Evolutionary conservation across 1,140 invertebrate species (phyloP).

Genomic region (Melipona quadrifasciata): DNA sequence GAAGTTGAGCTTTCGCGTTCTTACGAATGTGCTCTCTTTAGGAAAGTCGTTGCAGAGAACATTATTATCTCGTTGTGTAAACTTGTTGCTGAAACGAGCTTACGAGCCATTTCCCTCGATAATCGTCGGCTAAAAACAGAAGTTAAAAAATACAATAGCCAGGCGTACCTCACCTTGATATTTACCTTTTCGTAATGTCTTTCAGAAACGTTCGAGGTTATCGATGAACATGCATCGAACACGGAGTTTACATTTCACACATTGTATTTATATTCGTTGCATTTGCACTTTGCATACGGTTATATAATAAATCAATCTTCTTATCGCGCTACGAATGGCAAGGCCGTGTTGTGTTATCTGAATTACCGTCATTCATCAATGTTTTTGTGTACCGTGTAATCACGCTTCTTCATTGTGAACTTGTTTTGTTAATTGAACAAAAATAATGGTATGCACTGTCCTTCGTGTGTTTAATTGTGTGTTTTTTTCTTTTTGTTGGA

Average conservation of each 20-base stretch:
- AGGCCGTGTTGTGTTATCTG: conserved; percentile 54
- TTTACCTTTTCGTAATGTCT: background rate
- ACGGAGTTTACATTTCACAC: background rate
- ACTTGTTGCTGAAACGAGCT: conserved; percentile 43
- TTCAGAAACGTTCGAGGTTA: no score
- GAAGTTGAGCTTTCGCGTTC: conserved; percentile 26
- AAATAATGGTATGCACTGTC: background rate
- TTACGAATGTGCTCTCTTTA: conserved; percentile 21
- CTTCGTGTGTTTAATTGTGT: background rate
- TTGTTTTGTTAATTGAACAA: conserved; percentile 14
- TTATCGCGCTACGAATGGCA: conserved; percentile 65
- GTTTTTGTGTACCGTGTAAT: background rate
- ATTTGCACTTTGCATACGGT: no score
- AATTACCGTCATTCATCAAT: background rate
- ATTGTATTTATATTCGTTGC: background rate
- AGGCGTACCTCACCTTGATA: background rate
- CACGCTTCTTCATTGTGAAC: conserved; percentile 3
- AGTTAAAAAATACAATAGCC: background rate
- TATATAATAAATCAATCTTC: conserved; percentile 36
- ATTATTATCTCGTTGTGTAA: conserved; percentile 25
- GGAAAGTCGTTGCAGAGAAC: conserved; percentile 38
- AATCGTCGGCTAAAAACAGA: conserved; percentile 37
- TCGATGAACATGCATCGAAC: background rate
- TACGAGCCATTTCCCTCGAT: background rate
- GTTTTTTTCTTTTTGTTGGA: background rate